Base-by-base conservation (phyloP, 2,888 invertebrate species). In the Drosophila subquinaria region DNA sequence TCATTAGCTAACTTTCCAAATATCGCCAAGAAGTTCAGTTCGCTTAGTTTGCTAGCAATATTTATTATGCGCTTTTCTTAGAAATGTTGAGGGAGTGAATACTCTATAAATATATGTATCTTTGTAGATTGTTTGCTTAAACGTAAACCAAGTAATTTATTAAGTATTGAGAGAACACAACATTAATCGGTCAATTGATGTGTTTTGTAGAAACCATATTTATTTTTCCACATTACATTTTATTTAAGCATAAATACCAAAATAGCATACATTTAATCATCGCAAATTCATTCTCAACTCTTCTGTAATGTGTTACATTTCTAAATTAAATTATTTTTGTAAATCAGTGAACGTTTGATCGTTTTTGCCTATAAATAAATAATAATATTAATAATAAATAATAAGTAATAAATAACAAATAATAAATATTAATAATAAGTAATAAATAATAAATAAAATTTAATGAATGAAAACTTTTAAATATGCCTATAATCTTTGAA, bases 1-100 rank as follows among this genome's bases (percentile, higher is more conserved):
- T 23, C 36, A 53, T 73, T 69, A 69, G 15, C 33, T 8, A 23
- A 63, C 35, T 9, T 23, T 23, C 8, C 0, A 13, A n/a, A 15
- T 67, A 77, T 43, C 33, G 20, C n/a, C 1, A 17, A 17, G 17
- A 30, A 55, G 30, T 35, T 50, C 5, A 17, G 50, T 35, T 48
- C 23, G n/a, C 27, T 27, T 11, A n/a, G 27, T 47, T 23, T 13
- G 48, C 0, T 11, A 33, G 33, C 15, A 11, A 33, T n/a, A 53
- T 40, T 15, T 53, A 40, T 40, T 30, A 23, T 15, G 15, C 27
- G 10, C 1, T 35, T 33, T 36, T 51, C 9, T 4, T 11, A 2
- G 3, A 33, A 50, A 35, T 35, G 8, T 20, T 2, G 20, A n/a
- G 33, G 42, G 42, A 42, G 13, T 45, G 23, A 23, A 45, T 5